These are phyloP conservation scores for Drosophila prostipennis DNA, from an alignment of 2,888 invertebrate species.

Conservation along the genomic window DNA sequence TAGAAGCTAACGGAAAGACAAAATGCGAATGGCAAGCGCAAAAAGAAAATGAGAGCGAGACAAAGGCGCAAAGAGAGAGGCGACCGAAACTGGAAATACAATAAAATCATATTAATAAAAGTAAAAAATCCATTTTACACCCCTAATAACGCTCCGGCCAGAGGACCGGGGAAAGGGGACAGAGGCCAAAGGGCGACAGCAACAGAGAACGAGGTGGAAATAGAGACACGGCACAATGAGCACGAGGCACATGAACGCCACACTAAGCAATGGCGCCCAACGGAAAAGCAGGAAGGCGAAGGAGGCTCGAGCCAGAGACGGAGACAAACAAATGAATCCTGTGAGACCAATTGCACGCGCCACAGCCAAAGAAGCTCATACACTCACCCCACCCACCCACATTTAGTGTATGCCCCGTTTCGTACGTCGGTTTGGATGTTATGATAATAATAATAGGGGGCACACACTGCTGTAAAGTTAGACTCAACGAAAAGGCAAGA, in stretches of 20 bases:
- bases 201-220: constrained; percentile 33
- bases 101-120: constrained; percentile 81
- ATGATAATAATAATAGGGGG: constrained; percentile 60
- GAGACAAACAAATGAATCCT: constrained; percentile 76
- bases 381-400: constrained; percentile 8
- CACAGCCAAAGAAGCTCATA: constrained; percentile 47
- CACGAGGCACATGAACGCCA: constrained; percentile 21
- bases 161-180: constrained; percentile 42
- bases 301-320: constrained; percentile 18
- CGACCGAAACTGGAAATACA: constrained; percentile 72
- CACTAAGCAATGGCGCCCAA: constrained; percentile 21
- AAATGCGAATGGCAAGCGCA: constrained; percentile 71
- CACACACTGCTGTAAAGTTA: not conserved
- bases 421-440: constrained; percentile 22
- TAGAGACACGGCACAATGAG: constrained; percentile 48
- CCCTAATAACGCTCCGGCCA: constrained; percentile 67
- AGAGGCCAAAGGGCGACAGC: constrained; percentile 39
- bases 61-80: constrained; percentile 41
- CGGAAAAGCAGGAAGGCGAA: constrained; percentile 17
- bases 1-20: constrained; percentile 36
- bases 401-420: constrained; percentile 4
- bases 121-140: constrained; percentile 81
- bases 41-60: constrained; percentile 57
- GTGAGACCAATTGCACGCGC: constrained; percentile 76
- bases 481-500: not conserved